phyloP scores from a whole-genome alignment of 2,113 vertebrate species.

The Shinisaurus crocodilurus region DNA sequence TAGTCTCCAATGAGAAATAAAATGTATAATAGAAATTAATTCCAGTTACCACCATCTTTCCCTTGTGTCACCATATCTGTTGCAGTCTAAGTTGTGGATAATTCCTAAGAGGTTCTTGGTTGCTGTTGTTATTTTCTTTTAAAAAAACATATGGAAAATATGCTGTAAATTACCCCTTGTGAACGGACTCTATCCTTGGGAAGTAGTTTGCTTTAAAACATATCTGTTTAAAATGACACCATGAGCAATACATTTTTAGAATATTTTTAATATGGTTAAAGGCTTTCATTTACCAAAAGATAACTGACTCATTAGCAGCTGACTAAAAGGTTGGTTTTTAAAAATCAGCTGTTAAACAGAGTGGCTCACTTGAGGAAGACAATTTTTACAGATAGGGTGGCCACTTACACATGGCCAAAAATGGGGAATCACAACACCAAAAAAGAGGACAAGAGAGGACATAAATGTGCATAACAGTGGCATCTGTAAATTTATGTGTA shows the following conservation, averaged over 20 bases:
- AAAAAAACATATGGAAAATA: neutral
- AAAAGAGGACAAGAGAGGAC: no score
- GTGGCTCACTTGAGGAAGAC: neutral
- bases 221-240: neutral
- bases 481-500: no score
- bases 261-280: neutral
- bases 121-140: no score
- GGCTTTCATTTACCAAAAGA: neutral
- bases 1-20: constrained; percentile 16
- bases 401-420: no score
- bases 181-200: neutral
- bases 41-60: neutral
- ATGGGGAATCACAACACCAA: no score
- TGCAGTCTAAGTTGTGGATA: neutral
- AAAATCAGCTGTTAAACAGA: neutral
- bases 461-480: no score
- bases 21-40: neutral
- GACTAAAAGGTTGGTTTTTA: neutral
- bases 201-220: neutral
- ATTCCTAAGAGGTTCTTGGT: neutral
- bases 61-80: neutral
- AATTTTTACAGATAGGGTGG: neutral
- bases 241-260: neutral
- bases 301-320: neutral
- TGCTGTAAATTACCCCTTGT: neutral